Evolutionary conservation across 2,888 invertebrate species (phyloP), one percentile per base, ranked within the genome.

Genomic region (Busseola fusca): DNA sequence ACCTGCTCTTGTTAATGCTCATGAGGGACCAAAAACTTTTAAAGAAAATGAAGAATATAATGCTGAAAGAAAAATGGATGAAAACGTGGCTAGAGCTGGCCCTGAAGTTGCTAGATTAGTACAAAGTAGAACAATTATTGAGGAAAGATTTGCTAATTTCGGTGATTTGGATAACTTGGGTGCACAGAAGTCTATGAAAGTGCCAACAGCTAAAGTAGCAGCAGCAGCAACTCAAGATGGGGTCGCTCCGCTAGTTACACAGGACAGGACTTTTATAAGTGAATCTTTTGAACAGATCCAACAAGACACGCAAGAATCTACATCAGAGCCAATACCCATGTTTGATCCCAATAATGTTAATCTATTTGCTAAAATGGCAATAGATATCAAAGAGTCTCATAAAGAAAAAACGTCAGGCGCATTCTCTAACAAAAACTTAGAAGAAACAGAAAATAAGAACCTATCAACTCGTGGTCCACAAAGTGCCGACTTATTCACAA

Each of bases 31-130:
- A n/a, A 66, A 12, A 52, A 57, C 72, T 3, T 66, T 65, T 37
- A 52, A 50, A 37, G 66, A 78, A 34, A 66, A 27, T 40, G 76
- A 69, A 66, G 63, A 63, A 40, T 58, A 60, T 56, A 69, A 50
- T 56, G 69, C 80, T 42, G 80, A 80, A 30, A 69, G 63, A 25
- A 66, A 80, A 10, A 54, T 80, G 58, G 76, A 69, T 64, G 78
- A 66, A 57, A 80, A 80, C 12, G 80, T 42, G 18, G 68, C 76
- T 4, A 76, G 69, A 40, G 68, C 80, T 18, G 76, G 58, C 3
- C 66, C 80, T 3, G 65, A 78, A 74, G 72, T 69, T 21, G 45
- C 60, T 50, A 68, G 72, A 70, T 59, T 72, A 40, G 45, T 65
- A 25, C 80, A 72, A 58, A 69, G 68, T 64, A 66, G 50, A 10